These are phyloP conservation scores for Holotrichia oblita DNA, from an alignment of 1,140 invertebrate species.

Conservation along the genomic window DNA sequence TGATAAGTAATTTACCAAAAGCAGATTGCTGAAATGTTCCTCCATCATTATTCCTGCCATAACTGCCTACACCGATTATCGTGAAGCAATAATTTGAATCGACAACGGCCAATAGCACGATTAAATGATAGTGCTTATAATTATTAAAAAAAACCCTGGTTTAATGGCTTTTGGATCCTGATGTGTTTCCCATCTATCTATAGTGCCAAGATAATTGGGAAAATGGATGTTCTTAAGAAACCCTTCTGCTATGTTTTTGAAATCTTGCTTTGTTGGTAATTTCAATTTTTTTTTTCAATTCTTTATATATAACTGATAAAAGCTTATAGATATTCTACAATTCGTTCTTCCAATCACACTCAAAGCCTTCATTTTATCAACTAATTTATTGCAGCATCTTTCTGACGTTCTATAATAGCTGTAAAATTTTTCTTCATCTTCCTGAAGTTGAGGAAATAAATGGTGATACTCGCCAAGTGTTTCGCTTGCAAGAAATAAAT, in stretches of 20 bases:
- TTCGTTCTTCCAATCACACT: not conserved
- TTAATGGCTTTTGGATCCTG: too few species aligned
- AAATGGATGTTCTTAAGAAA: not conserved
- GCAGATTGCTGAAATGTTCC: not conserved
- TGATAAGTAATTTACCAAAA: not conserved
- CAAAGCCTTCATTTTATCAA: not conserved
- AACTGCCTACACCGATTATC: not conserved
- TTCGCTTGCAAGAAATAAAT: too few species aligned
- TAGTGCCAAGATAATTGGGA: too few species aligned
- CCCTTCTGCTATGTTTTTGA: not conserved
- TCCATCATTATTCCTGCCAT: not conserved
- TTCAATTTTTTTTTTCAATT: not conserved
- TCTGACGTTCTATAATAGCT: conserved; percentile 25
- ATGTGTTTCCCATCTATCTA: not conserved
- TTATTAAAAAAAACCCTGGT: too few species aligned
- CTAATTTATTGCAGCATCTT: not conserved
- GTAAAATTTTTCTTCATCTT: conserved; percentile 14
- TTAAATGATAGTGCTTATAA: not conserved
- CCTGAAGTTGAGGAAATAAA: too few species aligned
- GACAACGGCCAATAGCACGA: not conserved
- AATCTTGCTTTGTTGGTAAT: not conserved
- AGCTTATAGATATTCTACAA: not conserved
- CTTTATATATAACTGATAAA: not conserved
- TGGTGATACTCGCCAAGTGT: too few species aligned
- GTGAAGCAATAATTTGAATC: not conserved